Evolutionary conservation across 2,113 vertebrate genomes (phyloP), one percentile per base, ranked within the genome.

Genomic region (Lasiurus cinereus): DNA sequence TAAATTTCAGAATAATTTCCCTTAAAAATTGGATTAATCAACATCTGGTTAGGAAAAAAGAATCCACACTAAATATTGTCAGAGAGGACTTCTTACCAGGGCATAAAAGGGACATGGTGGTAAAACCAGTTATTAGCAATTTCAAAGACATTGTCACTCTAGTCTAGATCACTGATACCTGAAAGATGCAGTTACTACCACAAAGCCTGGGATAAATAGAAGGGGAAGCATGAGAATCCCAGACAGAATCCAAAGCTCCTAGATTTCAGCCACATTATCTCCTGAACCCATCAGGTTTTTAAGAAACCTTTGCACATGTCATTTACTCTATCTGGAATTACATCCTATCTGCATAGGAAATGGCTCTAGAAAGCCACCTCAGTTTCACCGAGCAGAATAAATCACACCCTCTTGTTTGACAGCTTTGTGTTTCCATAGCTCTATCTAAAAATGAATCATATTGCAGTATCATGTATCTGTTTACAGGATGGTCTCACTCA

Each of bases 401-500:
- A 54, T 72, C 74, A 82, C 1, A 48, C 1, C 19, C 14, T 86
- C 18, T 93, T 64, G 59, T 88, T 50, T 91, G 78, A 94, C 14
- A 78, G 36, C 21, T 39, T 43, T n/a, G 31, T 66, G 79, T 39
- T 93, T 86, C 54, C 50, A 29, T 21, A 86, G 52, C 14, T 91
- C 33, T 78, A 0, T 56, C 31, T 91, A 79, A 74, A 16, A 46
- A n/a, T 6, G 33, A 18, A 70, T 72, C 83, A 70, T 59, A 93
- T 21, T 74, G 54, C 22, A 92, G 22, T 78, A 76, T 43, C 83
- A 59, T 4, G 56, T 24, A 56, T 70, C 76, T 95, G 27, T 82
- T 82, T 76, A 88, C 16, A 73, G 83, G 93, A 33, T 54, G 74
- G 8, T 39, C 70, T 93, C 59, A 89, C 19, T 24, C 70, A 76